A percentile compares a stretch with the other conserved stretches of the same genome.
Evolutionary conservation across 2,797 vertebrate species (phyloP).

Genomic region (Chrosomus eos): DNA sequence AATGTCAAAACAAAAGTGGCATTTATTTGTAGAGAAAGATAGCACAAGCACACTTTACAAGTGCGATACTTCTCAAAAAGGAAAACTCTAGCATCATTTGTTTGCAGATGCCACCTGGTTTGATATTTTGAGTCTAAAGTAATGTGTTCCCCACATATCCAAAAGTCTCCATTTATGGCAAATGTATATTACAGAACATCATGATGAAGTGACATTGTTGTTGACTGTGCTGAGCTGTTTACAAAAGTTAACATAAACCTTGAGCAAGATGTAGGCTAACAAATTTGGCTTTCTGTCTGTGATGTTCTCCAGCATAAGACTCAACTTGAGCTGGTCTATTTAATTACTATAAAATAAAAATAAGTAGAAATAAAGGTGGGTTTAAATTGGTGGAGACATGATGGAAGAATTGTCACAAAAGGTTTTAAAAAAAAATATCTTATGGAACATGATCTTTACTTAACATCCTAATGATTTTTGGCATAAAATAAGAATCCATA

Average conservation of each 20-base stretch:
- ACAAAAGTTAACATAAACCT: neutral
- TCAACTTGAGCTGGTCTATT: neutral
- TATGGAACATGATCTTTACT: too few relatives aligned
- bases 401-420: neutral
- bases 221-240: neutral
- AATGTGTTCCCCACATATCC: neutral
- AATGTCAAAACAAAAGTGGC: constrained; percentile 1
- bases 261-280: neutral
- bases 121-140: neutral
- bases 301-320: neutral
- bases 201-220: neutral
- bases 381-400: neutral
- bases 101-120: neutral
- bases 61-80: neutral
- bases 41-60: neutral
- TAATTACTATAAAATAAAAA: neutral
- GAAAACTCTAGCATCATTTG: neutral
- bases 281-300: neutral
- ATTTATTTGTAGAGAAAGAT: constrained; percentile 9
- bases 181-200: neutral
- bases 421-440: neutral
- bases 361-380: neutral
- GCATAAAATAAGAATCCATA: too few relatives aligned
- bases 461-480: too few relatives aligned
- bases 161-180: neutral